Conservation (phyloP, 2,888 invertebrate species). For the Nomada ferruginata region DNA sequence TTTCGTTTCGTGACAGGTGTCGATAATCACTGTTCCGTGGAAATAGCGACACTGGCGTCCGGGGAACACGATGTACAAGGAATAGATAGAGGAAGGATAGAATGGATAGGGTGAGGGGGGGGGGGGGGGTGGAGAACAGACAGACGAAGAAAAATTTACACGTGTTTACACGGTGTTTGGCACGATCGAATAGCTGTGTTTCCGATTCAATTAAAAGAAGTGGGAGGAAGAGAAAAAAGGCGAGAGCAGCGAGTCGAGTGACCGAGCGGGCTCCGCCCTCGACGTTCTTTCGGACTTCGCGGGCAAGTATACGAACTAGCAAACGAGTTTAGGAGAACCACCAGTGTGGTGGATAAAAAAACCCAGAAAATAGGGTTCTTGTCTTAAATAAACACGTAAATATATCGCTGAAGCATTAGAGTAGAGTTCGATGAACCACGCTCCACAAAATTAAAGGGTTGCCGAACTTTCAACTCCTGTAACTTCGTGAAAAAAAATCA, state of each 20-base stretch:
- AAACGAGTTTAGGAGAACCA: conserved; percentile 2
- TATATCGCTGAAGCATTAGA: too few relatives aligned
- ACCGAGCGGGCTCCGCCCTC: conserved; percentile 55
- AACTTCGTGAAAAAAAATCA: too few relatives aligned
- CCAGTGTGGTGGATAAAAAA: background rate
- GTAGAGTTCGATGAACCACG: too few relatives aligned
- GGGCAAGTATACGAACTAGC: conserved; percentile 11
- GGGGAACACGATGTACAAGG: background rate
- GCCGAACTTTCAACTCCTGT: too few relatives aligned
- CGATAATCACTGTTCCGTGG: background rate
- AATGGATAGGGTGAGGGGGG: background rate
- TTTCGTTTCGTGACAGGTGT: background rate
- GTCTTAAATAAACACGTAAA: too few relatives aligned
- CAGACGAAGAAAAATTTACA: conserved; percentile 47
- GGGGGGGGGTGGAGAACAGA: background rate
- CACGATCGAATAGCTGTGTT: conserved; percentile 71
- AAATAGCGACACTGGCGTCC: background rate
- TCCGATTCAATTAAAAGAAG: conserved; percentile 70
- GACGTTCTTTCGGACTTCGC: conserved; percentile 37
- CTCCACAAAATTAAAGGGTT: too few relatives aligned
- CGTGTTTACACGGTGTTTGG: conserved; percentile 66
- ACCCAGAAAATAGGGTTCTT: background rate
- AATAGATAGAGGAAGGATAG: background rate
- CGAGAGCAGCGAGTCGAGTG: conserved; percentile 41
- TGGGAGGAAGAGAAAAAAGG: conserved; percentile 37